Conservation (phyloP, 2,797 vertebrate species). For the Numenius phaeopus region DNA sequence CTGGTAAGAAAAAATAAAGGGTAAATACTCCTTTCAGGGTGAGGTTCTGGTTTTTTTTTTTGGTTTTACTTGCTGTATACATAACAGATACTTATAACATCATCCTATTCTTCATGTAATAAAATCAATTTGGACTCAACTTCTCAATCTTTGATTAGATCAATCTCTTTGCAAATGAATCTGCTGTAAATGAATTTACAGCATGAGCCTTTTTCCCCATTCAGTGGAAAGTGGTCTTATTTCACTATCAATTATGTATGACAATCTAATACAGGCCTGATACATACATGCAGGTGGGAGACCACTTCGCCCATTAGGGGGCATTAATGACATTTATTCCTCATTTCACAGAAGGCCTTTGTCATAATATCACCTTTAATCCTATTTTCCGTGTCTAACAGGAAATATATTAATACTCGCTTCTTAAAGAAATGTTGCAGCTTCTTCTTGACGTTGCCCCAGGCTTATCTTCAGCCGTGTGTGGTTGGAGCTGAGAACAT, state of each 20-base stretch:
- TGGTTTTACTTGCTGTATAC: background rate
- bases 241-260: background rate
- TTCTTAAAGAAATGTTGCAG: slow-evolving; percentile 20
- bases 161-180: slow-evolving; percentile 2
- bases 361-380: slow-evolving; percentile 23
- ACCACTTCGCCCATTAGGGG: background rate
- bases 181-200: background rate
- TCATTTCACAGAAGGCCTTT: slow-evolving; percentile 28
- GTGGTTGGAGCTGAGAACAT: background rate
- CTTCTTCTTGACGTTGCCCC: background rate
- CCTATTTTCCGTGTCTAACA: background rate
- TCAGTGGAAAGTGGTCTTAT: background rate
- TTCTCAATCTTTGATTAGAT: background rate
- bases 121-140: background rate
- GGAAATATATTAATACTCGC: slow-evolving; percentile 20
- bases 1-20: background rate
- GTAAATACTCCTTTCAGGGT: background rate
- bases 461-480: background rate
- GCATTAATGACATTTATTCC: slow-evolving; percentile 44
- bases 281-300: background rate
- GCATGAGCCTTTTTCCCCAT: background rate
- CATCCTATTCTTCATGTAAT: background rate
- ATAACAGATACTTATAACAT: background rate
- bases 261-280: background rate
- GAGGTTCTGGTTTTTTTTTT: background rate